Percentiles rank a stretch among this genome's conserved stretches.
phyloP scores from a whole-genome alignment of 1,140 invertebrate genomes.

The Pantala flavescens region DNA sequence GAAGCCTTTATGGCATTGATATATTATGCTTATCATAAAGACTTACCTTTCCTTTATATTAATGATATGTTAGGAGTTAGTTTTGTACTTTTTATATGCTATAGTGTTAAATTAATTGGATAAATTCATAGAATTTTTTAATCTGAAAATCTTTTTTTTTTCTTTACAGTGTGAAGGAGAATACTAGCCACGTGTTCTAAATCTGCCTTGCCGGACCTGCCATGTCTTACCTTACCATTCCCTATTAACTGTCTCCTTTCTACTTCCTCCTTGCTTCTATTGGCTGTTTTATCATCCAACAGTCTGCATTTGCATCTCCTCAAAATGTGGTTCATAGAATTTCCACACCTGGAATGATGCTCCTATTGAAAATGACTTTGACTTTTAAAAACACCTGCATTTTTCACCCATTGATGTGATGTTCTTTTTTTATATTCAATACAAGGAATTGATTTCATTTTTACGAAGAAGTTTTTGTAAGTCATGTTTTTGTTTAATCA shows the following conservation, averaged over 20 bases:
- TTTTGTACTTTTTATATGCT: too few relatives aligned
- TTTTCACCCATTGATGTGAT: slow-evolving; percentile 17
- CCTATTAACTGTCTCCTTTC: background rate
- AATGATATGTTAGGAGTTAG: too few relatives aligned
- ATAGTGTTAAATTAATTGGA: too few relatives aligned
- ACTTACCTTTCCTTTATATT: background rate
- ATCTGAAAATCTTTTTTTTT: background rate
- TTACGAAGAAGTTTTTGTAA: slow-evolving; percentile 1
- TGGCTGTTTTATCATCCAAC: slow-evolving; percentile 6
- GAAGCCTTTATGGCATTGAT: background rate
- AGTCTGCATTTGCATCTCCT: background rate
- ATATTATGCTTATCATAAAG: background rate
- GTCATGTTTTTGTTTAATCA: background rate
- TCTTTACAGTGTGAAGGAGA: slow-evolving; percentile 21
- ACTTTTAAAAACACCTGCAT: background rate
- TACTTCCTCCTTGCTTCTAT: background rate
- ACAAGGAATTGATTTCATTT: background rate
- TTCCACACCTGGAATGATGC: slow-evolving; percentile 3
- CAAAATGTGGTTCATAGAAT: background rate
- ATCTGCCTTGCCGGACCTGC: background rate
- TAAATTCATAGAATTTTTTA: too few relatives aligned
- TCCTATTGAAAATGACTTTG: background rate
- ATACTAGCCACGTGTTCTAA: slow-evolving; percentile 13
- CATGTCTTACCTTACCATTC: slow-evolving; percentile 1
- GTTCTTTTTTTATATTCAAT: slow-evolving; percentile 12